Conservation (phyloP, 2,797 vertebrate genomes). For the Graptemys geographica region DNA sequence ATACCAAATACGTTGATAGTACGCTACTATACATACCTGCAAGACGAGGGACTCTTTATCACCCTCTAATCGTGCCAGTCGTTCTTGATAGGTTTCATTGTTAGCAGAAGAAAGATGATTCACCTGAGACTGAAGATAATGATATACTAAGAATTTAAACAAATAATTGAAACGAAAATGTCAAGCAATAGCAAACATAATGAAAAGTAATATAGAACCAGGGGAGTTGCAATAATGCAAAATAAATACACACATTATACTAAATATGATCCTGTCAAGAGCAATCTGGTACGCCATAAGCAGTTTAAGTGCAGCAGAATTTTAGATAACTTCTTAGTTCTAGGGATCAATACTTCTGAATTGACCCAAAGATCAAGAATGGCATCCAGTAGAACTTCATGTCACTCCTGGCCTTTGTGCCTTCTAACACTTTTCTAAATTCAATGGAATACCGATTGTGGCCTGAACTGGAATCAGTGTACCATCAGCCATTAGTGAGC, state of each 20-base stretch:
- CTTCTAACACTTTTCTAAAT: neutral
- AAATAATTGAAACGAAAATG: neutral
- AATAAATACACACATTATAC: neutral
- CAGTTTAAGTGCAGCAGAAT: neutral
- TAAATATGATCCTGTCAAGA: neutral
- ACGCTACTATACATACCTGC: constrained; percentile 85
- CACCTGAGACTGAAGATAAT: constrained; percentile 82
- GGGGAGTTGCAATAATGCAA: neutral
- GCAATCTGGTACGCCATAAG: neutral
- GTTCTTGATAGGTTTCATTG: constrained; percentile 94
- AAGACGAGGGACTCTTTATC: constrained; percentile 97
- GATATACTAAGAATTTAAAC: neutral
- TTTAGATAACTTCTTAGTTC: neutral
- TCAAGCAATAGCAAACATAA: neutral
- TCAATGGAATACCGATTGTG: neutral
- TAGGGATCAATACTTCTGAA: neutral
- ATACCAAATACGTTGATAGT: neutral
- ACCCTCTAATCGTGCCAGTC: constrained; percentile 93
- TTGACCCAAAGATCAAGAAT: neutral
- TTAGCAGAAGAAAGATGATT: constrained; percentile 84
- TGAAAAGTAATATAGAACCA: neutral
- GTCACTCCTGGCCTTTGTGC: neutral
- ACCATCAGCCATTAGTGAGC: neutral
- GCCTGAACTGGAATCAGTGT: neutral
- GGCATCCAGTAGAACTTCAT: neutral